Base-by-base conservation (phyloP, 2,888 invertebrate genomes). In the Trachelus stipa region DNA sequence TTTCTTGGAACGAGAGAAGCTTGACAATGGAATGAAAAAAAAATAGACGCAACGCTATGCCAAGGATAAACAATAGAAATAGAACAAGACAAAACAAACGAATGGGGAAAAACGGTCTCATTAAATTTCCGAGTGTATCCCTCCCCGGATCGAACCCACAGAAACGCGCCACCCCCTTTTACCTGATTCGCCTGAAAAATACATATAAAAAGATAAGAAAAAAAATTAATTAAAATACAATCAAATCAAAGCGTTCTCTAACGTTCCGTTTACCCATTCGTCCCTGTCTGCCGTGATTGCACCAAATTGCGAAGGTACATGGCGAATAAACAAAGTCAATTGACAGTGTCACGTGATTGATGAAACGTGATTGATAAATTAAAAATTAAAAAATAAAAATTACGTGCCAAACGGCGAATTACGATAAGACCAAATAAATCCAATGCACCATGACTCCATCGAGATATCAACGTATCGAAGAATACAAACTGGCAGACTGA, bases 171-270 rank as follows among this genome's bases (percentile, higher is more conserved):
- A 81, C 78, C 76, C 81, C 81, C 74, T 82, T 75, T 74, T 73
- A 31, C 78, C 73, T 68, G 76, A 80, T 77, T 77, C 40, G 76
- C 77, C 80, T 82, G 79, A 81, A 84, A 84, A 74, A 77, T 68
- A 75, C 12, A 75, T 35, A 3, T 34, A 40, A 80, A 37, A 75
- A 9, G 76, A 69, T 74, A 77, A 68, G 30, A n/a, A 71, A 30
- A 73, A 79, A 37, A 31, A 78, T 75, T 31, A 31, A 31, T 31
- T 31, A 37, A 75, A 73, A 23, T 56, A 23, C 56, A 56, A 23
- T 56, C 56, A 12, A 56, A 56, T 2, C 23, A 23, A 56, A 56
- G 23, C 56, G 1, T 56, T 2, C 23, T 23, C 9, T 23, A 56
- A 56, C 23, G 23, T 56, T 56, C 2, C 23, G 56, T 23, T 56